phyloP scores from a whole-genome alignment of 2,797 vertebrate species.

The Florisuga fusca region DNA sequence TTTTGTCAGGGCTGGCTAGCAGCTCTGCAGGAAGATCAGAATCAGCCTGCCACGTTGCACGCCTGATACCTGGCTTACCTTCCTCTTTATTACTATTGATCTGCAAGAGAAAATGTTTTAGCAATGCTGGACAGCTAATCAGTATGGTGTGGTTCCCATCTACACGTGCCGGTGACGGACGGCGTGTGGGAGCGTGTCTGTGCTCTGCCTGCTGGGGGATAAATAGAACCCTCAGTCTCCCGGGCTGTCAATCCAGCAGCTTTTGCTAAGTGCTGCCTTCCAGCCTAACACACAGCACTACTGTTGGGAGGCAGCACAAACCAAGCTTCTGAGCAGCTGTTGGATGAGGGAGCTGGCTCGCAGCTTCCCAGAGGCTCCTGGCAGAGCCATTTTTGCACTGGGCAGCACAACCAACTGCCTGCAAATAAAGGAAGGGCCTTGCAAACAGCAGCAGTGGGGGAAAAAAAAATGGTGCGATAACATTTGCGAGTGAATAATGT shows the following conservation, averaged over 20 bases:
- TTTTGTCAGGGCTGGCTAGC: not conserved
- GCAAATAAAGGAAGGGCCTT: slow-evolving; percentile 10
- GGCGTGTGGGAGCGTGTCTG: not conserved
- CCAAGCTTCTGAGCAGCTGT: not conserved
- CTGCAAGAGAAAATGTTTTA: slow-evolving; percentile 57
- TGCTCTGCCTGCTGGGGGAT: slow-evolving; percentile 38
- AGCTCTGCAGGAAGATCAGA: slow-evolving; percentile 4
- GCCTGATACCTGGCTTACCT: not conserved
- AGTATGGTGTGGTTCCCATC: not conserved
- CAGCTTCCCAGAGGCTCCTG: not conserved
- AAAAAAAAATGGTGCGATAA: not conserved
- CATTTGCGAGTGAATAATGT: slow-evolving; percentile 69
- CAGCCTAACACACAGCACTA: not conserved
- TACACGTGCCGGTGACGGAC: not conserved
- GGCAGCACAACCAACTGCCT: slow-evolving; percentile 1
- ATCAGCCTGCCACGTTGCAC: not conserved
- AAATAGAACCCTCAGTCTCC: slow-evolving; percentile 32
- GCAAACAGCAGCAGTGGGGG: not conserved
- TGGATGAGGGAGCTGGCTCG: not conserved
- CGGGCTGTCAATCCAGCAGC: slow-evolving; percentile 22
- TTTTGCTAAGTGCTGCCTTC: not conserved
- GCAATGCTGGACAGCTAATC: slow-evolving; percentile 39
- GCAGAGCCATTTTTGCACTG: not conserved
- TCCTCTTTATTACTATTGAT: slow-evolving; percentile 49
- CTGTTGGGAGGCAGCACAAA: not conserved